Percentiles rank a stretch among this genome's conserved stretches.
phyloP scores from a whole-genome alignment of 1,140 invertebrate species.

The Zaprionus capensis region DNA sequence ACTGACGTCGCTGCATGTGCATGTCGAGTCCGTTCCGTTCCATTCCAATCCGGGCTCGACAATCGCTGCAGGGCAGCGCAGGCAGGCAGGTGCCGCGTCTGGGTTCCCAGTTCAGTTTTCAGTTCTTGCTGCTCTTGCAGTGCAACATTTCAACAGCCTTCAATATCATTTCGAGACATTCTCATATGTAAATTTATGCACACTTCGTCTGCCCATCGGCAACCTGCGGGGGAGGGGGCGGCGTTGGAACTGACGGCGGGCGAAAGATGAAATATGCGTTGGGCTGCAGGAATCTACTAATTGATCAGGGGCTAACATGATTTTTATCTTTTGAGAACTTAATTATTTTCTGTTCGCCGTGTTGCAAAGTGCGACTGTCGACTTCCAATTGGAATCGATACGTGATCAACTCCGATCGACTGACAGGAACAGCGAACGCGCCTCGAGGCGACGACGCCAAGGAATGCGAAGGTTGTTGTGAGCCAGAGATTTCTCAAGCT shows the following conservation, averaged over 20 bases:
- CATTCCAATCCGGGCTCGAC: constrained; percentile 31
- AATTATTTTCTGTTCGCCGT: constrained; percentile 77
- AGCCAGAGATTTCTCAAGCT: background rate
- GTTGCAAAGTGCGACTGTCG: constrained; percentile 47
- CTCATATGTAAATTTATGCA: constrained; percentile 81
- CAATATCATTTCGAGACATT: constrained; percentile 78
- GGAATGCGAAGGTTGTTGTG: constrained; percentile 62
- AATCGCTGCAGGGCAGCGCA: constrained; percentile 37
- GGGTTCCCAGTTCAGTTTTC: background rate
- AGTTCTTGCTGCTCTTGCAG: constrained; percentile 39
- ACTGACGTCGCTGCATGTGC: constrained; percentile 75
- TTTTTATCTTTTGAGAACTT: constrained; percentile 83
- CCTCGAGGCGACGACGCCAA: constrained; percentile 50
- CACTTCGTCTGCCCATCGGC: constrained; percentile 29
- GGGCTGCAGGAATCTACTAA: constrained; percentile 78
- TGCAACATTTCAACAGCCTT: constrained; percentile 80
- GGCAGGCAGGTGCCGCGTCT: constrained; percentile 37
- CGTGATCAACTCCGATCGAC: constrained; percentile 28
- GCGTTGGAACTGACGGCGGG: constrained; percentile 3
- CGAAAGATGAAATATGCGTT: constrained; percentile 79
- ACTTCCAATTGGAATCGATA: constrained; percentile 74
- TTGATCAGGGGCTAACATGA: constrained; percentile 82
- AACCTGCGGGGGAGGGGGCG: background rate
- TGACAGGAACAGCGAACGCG: constrained; percentile 41
- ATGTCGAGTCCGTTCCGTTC: constrained; percentile 58